A percentile compares a stretch with the other conserved stretches of the same genome.
Evolutionary conservation across 2,888 invertebrate genomes (phyloP).

Genomic region (Sylvicola cinctus): DNA sequence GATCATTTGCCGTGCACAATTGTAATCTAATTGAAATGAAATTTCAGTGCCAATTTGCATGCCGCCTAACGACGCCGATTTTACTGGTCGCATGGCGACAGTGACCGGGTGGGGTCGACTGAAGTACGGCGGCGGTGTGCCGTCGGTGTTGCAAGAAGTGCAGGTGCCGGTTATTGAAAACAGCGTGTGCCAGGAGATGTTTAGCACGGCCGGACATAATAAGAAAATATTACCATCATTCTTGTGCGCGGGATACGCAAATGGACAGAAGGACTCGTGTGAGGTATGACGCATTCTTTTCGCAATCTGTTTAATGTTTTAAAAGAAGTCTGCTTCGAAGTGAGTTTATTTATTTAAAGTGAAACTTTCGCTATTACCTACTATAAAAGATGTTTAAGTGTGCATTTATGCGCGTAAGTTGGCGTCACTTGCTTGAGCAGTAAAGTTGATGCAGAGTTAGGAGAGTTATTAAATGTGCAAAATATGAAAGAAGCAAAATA

Average conservation of each 20-base stretch:
- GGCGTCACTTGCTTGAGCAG: no score
- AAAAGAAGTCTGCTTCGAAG: no score
- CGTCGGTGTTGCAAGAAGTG: slow-evolving; percentile 75
- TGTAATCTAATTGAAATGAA: no score
- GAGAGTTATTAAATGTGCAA: no score
- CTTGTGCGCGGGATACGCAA: slow-evolving; percentile 81
- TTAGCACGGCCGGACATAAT: slow-evolving; percentile 70
- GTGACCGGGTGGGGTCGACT: slow-evolving; percentile 87
- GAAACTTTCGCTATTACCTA: no score
- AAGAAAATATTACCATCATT: slow-evolving; percentile 75
- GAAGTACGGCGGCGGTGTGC: slow-evolving; percentile 79
- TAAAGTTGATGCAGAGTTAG: no score
- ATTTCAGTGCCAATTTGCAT: slow-evolving; percentile 72
- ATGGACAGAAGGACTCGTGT: slow-evolving; percentile 81
- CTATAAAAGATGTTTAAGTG: no score
- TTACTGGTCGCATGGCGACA: slow-evolving; percentile 67
- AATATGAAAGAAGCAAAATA: no score
- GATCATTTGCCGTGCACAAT: slow-evolving; percentile 3
- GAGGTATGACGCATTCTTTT: no score
- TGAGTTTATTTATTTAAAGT: no score
- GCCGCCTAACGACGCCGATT: slow-evolving; percentile 58
- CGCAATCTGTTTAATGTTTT: no score
- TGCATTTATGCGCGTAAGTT: no score
- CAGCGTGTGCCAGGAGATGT: slow-evolving; percentile 83
- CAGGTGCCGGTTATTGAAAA: slow-evolving; percentile 79